Conservation (phyloP, 2,888 invertebrate species). For the Dynastes grantii region DNA sequence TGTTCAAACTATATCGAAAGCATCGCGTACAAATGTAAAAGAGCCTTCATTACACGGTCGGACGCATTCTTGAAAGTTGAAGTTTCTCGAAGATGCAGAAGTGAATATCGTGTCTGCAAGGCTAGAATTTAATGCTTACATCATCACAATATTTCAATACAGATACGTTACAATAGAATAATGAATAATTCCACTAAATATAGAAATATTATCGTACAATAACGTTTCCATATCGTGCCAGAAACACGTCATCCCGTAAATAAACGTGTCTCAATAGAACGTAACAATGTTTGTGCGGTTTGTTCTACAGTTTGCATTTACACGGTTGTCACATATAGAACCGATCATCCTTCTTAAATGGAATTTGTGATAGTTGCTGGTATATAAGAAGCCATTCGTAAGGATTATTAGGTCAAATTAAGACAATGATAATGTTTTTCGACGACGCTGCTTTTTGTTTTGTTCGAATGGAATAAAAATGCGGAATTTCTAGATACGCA, state of each 20-base stretch:
- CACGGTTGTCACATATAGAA: too few relatives aligned
- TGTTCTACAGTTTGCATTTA: not conserved
- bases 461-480: too few relatives aligned
- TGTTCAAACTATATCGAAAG: too few relatives aligned
- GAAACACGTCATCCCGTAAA: conserved; percentile 28
- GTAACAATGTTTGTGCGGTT: not conserved
- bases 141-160: conserved; percentile 15
- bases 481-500: too few relatives aligned
- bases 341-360: not conserved
- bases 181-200: conserved; percentile 30
- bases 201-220: conserved; percentile 30
- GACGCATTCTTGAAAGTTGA: not conserved
- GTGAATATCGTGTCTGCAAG: not conserved
- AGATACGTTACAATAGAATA: conserved; percentile 14
- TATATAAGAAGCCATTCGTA: too few relatives aligned
- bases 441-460: too few relatives aligned
- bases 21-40: too few relatives aligned
- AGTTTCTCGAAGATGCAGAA: not conserved
- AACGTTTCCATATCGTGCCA: conserved; percentile 21
- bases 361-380: not conserved
- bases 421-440: too few relatives aligned
- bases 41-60: too few relatives aligned
- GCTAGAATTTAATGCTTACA: conserved; percentile 10
- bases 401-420: too few relatives aligned
- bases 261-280: not conserved